Base-by-base conservation (phyloP, 1,140 invertebrate genomes). In the Drosophila nebulosa region DNA sequence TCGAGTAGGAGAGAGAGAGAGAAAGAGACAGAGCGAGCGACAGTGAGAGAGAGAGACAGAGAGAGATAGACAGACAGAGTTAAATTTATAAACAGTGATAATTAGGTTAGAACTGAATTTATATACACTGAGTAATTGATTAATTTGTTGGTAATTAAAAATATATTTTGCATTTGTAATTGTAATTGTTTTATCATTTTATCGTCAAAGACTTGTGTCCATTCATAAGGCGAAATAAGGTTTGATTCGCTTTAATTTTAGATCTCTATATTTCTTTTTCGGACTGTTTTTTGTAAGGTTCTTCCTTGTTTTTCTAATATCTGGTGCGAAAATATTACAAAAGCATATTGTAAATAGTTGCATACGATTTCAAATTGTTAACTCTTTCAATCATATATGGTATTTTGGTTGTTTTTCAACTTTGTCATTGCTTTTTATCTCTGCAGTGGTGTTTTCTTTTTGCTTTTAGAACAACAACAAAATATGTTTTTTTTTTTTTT, bases 131-230 rank as follows among this genome's bases (percentile, higher is more conserved):
- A 57, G 24, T 57, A 18, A 46, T 46, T 46, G 39, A 46, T 7
- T 46, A 75, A 65, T 74, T 67, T 63, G 55, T 69, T 70, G 56
- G 35, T 78, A 79, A 75, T 57, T 73, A 79, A 69, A 64, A 74
- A 88, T 86, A 86, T 86, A 86, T 65, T 68, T 52, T 26, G 39
- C 21, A 46, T 21, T 46, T 46, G 39, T 46, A 46, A 46, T 89
- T 76, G 74, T 90, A 90, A 90, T 90, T 90, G 56, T 90, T 90
- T 90, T 83, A 90, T 90, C 86, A 90, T 90, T 90, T 90, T 90
- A 90, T 90, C 86, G 86, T 89, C 81, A 86, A 86, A 88, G 78
- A 86, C 74, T 85, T 89, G 83, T 86, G 39, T 46, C 39, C 83
- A 78, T 78, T 78, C 59, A 65, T 46, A 46, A 46, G 39, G 39